These are phyloP conservation scores for Leptinotarsa lineolata DNA, from an alignment of 1,140 invertebrate species.

Conservation along the genomic window DNA sequence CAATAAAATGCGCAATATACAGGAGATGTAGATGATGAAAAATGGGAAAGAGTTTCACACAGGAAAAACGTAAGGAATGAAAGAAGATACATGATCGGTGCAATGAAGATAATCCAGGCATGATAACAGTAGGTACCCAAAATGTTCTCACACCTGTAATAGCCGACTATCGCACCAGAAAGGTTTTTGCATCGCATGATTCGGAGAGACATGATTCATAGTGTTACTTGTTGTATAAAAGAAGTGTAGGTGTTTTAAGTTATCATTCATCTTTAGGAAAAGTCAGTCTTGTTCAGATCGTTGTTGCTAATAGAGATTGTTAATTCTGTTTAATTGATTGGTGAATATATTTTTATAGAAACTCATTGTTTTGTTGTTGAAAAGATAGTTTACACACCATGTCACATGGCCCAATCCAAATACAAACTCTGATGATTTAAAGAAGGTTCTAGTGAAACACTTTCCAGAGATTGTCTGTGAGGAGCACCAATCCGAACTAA, in stretches of 20 bases:
- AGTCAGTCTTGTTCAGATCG: no score
- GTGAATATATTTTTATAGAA: no score
- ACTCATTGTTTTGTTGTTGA: no score
- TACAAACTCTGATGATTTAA: constrained; percentile 8
- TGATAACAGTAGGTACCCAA: constrained; percentile 6
- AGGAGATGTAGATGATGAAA: not conserved
- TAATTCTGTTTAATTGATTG: no score
- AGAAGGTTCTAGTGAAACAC: not conserved
- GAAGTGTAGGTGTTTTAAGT: no score
- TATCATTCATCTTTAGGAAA: no score
- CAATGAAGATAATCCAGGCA: constrained; percentile 11
- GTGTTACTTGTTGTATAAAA: no score
- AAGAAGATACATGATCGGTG: constrained; percentile 9
- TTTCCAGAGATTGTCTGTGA: constrained; percentile 13
- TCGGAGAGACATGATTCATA: no score
- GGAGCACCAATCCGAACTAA: constrained; percentile 5
- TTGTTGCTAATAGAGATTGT: no score
- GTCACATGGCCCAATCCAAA: constrained; percentile 9
- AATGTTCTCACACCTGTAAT: not conserved
- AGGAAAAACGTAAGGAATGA: constrained; percentile 5
- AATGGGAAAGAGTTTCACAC: constrained; percentile 12
- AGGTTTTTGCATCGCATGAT: no score
- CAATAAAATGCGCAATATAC: constrained; percentile 3
- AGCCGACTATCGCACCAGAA: no score
- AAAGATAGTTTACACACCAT: no score